A percentile compares a stretch with the other conserved stretches of the same genome.
phyloP scores from a whole-genome alignment of 2,797 vertebrate genomes.

The Sebastes oblongus region DNA sequence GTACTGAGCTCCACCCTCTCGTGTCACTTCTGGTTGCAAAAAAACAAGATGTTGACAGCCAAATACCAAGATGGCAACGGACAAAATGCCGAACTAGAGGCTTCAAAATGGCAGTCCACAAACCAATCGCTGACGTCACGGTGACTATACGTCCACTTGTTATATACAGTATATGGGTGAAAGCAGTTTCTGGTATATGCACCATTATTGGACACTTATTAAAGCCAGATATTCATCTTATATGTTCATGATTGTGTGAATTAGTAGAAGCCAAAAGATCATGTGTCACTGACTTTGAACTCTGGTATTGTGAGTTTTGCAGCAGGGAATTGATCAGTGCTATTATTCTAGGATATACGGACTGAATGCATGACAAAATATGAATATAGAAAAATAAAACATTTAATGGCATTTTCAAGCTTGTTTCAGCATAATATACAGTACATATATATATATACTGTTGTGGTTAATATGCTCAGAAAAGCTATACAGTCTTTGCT shows the following conservation, averaged over 20 bases:
- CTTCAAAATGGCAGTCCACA: no score
- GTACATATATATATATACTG: no score
- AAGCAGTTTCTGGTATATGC: not conserved
- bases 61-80: no score
- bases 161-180: not conserved
- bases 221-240: not conserved
- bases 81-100: fast-evolving
- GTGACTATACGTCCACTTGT: no score
- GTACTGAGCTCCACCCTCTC: no score
- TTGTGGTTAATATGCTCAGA: not conserved
- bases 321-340: not conserved
- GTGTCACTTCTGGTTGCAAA: no score
- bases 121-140: no score
- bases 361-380: not conserved
- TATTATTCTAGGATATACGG: not conserved
- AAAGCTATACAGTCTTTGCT: not conserved
- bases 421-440: not conserved
- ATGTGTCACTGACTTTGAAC: not conserved
- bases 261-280: not conserved
- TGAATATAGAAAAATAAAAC: not conserved
- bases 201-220: not conserved
- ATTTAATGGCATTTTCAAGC: not conserved
- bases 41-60: no score
- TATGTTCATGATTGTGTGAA: not conserved
- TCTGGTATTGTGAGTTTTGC: not conserved